These are phyloP conservation scores for Acrossocheilus wenchowensis DNA, from an alignment of 2,797 vertebrate species.

Conservation along the genomic window DNA sequence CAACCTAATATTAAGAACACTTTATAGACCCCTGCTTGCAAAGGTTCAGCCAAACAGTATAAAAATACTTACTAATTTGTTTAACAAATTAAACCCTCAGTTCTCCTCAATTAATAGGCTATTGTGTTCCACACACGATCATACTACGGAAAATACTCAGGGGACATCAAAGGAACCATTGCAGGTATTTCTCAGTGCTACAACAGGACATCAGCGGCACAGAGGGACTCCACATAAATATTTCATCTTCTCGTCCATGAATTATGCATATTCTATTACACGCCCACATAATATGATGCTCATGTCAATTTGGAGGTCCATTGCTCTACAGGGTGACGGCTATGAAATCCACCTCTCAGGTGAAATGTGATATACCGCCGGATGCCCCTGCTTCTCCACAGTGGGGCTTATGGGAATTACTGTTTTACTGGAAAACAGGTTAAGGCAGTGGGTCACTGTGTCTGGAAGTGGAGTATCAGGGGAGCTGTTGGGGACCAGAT, in stretches of 20 bases:
- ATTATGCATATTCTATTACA: constrained; percentile 69
- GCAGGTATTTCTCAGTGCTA: constrained; percentile 52
- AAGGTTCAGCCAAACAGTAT: not conserved
- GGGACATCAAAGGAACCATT: constrained; percentile 43
- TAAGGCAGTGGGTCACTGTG: constrained; percentile 59
- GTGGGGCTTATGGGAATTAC: constrained; percentile 66
- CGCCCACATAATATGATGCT: constrained; percentile 60
- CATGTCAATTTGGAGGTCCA: constrained; percentile 58
- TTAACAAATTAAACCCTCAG: not conserved
- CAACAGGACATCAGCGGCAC: constrained; percentile 54
- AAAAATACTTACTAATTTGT: not conserved
- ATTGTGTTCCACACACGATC: constrained; percentile 16
- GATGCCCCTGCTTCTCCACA: constrained; percentile 57
- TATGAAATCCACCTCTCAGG: constrained; percentile 58
- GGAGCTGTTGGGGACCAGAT: constrained; percentile 74
- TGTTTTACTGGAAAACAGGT: constrained; percentile 67
- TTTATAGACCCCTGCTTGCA: not conserved
- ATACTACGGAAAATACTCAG: not conserved
- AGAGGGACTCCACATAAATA: constrained; percentile 69
- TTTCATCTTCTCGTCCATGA: constrained; percentile 66
- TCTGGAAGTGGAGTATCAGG: constrained; percentile 65
- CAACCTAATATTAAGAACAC: not conserved
- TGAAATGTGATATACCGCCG: constrained; percentile 62
- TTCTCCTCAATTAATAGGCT: constrained; percentile 5
- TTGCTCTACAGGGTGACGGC: constrained; percentile 55